These are phyloP conservation scores for Antigone vipio DNA, from an alignment of 2,113 vertebrate species.

Conservation along the genomic window DNA sequence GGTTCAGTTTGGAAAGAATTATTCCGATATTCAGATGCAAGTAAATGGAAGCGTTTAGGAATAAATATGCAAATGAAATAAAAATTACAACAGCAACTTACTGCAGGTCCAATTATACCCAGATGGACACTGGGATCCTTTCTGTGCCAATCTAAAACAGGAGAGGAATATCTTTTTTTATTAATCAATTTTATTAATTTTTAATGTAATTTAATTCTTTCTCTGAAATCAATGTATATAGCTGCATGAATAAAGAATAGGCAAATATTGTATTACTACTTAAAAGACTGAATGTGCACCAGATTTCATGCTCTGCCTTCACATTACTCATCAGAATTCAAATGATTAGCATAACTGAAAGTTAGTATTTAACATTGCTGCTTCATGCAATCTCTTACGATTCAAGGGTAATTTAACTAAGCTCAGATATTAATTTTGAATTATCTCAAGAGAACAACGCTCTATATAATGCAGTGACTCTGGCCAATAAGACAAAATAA, in stretches of 20 bases:
- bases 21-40: fast-evolving
- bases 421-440: neutral
- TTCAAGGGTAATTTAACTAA: constrained; percentile 19
- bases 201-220: neutral
- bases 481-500: neutral
- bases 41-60: neutral
- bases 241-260: neutral
- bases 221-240: neutral
- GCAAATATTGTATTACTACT: neutral
- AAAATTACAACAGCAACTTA: constrained; percentile 55
- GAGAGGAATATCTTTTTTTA: neutral
- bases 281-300: neutral
- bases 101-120: constrained; percentile 85
- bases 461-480: neutral
- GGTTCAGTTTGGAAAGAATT: neutral
- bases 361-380: neutral
- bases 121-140: constrained; percentile 79
- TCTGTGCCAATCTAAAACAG: constrained; percentile 84
- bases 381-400: neutral
- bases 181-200: neutral
- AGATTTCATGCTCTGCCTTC: neutral
- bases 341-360: neutral
- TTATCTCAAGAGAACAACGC: neutral
- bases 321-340: neutral
- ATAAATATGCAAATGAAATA: neutral